Conservation (phyloP, 2,797 vertebrate genomes). For the Paguma larvata region DNA sequence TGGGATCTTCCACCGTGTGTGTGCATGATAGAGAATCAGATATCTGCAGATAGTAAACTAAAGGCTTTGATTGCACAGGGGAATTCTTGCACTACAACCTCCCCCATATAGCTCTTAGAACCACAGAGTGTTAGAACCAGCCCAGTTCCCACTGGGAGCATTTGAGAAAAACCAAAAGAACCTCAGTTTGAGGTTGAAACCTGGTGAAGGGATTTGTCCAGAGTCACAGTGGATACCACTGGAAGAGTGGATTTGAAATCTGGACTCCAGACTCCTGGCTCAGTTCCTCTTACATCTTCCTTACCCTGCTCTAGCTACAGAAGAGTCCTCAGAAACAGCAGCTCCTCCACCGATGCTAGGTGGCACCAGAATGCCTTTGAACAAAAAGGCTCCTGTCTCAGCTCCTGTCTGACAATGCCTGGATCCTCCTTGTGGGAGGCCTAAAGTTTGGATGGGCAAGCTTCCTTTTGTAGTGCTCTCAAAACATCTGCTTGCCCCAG, state of each 20-base stretch:
- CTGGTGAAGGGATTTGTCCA: not conserved
- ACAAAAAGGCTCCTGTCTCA: not conserved
- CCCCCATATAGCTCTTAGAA: not conserved
- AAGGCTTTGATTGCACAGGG: not conserved
- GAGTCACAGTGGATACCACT: not conserved
- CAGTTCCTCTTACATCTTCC: accelerated
- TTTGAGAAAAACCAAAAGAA: not conserved
- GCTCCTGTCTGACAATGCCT: not conserved
- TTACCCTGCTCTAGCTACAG: too few species aligned
- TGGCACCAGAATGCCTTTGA: constrained; percentile 65
- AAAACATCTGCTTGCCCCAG: not conserved
- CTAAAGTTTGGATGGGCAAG: not conserved
- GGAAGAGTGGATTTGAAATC: not conserved
- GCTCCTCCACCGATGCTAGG: not conserved
- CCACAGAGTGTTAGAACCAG: not conserved
- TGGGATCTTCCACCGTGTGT: not conserved
- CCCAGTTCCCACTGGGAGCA: not conserved
- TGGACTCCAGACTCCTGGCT: not conserved
- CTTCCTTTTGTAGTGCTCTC: not conserved
- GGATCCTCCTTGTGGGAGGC: not conserved
- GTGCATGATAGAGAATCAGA: not conserved
- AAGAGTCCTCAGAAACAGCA: not conserved
- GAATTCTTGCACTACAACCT: not conserved
- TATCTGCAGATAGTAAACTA: not conserved
- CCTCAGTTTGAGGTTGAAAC: not conserved